These are phyloP conservation scores for Cheirogaleus medius DNA, from an alignment of 2,113 vertebrate genomes.

Conservation along the genomic window DNA sequence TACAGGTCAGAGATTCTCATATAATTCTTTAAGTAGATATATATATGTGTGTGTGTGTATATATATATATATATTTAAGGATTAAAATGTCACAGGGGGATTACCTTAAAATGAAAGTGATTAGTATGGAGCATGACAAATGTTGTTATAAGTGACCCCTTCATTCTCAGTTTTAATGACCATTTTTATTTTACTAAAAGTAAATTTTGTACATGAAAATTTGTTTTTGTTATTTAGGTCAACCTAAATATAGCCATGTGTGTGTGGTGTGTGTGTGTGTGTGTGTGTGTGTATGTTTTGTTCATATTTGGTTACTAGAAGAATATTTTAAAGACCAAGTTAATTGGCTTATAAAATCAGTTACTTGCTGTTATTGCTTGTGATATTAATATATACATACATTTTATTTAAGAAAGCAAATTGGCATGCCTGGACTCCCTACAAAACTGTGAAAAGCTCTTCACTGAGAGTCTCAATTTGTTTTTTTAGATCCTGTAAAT, in stretches of 20 bases:
- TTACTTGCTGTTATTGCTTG: not conserved
- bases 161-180: not conserved
- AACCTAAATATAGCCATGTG: not conserved
- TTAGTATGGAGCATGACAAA: not conserved
- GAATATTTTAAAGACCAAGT: not conserved
- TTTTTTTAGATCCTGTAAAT: not conserved
- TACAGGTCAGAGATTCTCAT: not conserved
- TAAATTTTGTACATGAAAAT: not conserved
- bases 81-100: not conserved
- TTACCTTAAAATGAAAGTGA: not conserved
- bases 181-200: not conserved
- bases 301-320: not conserved
- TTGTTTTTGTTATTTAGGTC: not conserved
- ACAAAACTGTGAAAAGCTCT: not conserved
- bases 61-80: not conserved
- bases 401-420: not conserved
- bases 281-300: not conserved
- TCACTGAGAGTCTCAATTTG: not conserved
- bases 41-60: not conserved
- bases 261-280: not conserved
- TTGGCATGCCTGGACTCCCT: not conserved
- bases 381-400: not conserved
- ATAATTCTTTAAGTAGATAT: not conserved
- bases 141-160: not conserved
- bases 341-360: not conserved